Base-by-base conservation (phyloP, 2,888 invertebrate species). In the Cosmia pyralina region DNA sequence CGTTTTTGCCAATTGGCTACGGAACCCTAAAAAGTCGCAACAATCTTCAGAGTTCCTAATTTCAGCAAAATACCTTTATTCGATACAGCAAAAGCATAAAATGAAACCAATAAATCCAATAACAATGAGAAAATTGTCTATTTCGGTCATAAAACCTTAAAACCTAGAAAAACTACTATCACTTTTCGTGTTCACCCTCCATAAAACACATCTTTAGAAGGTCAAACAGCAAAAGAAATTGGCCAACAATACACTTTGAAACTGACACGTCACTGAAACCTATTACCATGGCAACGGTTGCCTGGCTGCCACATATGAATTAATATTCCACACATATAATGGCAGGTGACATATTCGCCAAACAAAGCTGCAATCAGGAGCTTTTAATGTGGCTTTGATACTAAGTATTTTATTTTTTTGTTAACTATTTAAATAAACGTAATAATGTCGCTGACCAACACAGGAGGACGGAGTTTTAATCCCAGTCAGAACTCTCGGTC, bases 401-500 rank as follows among this genome's bases (percentile, higher is more conserved):
- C 8, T 15, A n/a, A n/a, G n/a, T n/a, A 66, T 75, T 69, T 75
- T 55, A 66, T 41, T 53, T 55, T 63, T 58, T 70, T 57, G 38
- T 17, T 53, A 62, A 44, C 6, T 19, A 55, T 50, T 22, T 65
- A 38, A 65, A 57, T 22, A 50, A 57, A 19, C 8, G 15, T 50
- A n/a, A 77, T 50, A 44, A 85, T 85, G 88, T 79, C 84, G 28
- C 6, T 13, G 72, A 52, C 0, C 13, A 28, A 75, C 11, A 10
- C 79, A 28, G 58, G 55, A n/a, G 50, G 62, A 41, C 88, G 87
- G 22, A 91, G 91, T 71, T 92, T 90, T 62, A 4, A 64, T 2
- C 65, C 87, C 1, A 94, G 94, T 60, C 93, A 93, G 58, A 87
- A 90, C n/a, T 94, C 93, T 0, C 88, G 92, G 68, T 93, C 94